phyloP scores from a whole-genome alignment of 1,140 invertebrate species.

The Achroia grisella region DNA sequence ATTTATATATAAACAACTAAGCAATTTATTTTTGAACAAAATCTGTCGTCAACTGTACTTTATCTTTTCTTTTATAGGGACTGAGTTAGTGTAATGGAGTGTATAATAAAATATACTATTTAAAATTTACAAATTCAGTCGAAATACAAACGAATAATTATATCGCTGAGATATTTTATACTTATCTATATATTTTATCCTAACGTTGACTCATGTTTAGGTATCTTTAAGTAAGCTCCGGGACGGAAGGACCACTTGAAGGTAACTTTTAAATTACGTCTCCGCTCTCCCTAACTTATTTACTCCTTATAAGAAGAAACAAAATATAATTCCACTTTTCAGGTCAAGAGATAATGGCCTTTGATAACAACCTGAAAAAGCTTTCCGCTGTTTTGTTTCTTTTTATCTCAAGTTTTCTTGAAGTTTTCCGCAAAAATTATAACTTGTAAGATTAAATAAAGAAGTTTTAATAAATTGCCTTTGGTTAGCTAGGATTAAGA shows the following conservation, averaged over 20 bases:
- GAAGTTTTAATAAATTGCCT: conserved; percentile 65
- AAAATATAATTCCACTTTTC: conserved; percentile 66
- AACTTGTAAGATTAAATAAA: conserved; percentile 66
- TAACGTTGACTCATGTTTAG: conserved; percentile 27
- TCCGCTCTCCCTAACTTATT: conserved; percentile 59
- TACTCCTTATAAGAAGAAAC: conserved; percentile 58
- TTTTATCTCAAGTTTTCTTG: conserved; percentile 60
- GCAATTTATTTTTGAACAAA: no score
- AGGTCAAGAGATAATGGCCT: conserved; percentile 69
- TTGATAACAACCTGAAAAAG: conserved; percentile 66
- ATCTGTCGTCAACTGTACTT: no score
- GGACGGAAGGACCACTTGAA: conserved; percentile 30
- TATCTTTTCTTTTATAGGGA: no score
- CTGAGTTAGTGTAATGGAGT: no score
- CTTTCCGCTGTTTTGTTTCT: conserved; percentile 69
- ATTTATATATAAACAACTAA: no score
- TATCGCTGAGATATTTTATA: no score
- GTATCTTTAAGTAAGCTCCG: conserved; percentile 31
- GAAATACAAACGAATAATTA: no score
- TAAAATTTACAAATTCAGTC: no score
- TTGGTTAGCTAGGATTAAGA: conserved; percentile 41
- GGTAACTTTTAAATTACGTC: conserved; percentile 63
- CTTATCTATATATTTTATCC: conserved; percentile 16
- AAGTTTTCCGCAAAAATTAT: conserved; percentile 64
- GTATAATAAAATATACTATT: no score